These are phyloP conservation scores for Tenthredo mesomela DNA, from an alignment of 2,888 invertebrate species.

Conservation along the genomic window DNA sequence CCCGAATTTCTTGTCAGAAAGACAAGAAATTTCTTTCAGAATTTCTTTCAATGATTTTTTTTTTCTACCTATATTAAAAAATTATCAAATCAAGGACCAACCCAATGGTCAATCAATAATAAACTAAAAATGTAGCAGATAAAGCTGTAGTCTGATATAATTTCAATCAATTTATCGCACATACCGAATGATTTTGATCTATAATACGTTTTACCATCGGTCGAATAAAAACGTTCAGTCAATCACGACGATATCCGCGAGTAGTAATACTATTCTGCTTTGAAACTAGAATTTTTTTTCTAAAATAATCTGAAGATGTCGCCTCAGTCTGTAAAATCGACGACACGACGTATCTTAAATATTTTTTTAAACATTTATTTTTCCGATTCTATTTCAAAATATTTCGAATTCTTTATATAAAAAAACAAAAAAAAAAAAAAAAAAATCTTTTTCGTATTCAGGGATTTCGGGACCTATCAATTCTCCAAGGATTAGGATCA, in stretches of 20 bases:
- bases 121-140: too few species aligned
- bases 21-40: not conserved
- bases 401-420: too few species aligned
- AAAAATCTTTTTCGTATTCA: not conserved
- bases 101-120: not conserved
- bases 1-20: not conserved
- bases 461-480: not conserved
- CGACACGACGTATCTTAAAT: not conserved
- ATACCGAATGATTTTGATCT: not conserved
- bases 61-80: not conserved
- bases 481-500: not conserved
- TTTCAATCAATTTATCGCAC: not conserved
- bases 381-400: too few species aligned
- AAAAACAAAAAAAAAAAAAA: too few species aligned
- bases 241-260: not conserved
- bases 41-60: not conserved
- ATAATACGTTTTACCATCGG: not conserved
- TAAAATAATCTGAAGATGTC: constrained; percentile 13
- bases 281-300: not conserved
- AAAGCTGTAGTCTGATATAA: not conserved
- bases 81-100: too few species aligned
- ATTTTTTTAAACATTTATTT: not conserved
- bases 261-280: not conserved
- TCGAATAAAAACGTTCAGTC: not conserved
- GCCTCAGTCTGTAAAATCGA: constrained; percentile 9